Base-by-base conservation (phyloP, 2,797 vertebrate species). In the Pelochelys cantorii region DNA sequence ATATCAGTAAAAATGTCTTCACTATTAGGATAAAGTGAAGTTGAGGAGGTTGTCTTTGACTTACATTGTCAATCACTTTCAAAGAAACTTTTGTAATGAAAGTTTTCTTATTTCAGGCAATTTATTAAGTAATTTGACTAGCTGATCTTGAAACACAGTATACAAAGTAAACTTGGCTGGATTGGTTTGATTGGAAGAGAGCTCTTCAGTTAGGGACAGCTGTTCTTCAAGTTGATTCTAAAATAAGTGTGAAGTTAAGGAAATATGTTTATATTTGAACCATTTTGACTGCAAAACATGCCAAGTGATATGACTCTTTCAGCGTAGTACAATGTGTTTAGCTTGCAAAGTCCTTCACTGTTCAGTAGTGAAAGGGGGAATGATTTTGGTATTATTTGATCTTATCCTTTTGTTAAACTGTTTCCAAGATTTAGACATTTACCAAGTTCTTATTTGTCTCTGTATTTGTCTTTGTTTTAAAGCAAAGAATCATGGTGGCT, bases 381-480 rank as follows among this genome's bases (percentile, higher is more conserved):
- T 0, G 31, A 60, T 17, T 29, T 83, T 3, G 1, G 8, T 37
- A 65, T n/a, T 71, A 22, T 59, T 8, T 5, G 71, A 42, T 3
- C 57, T 86, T 6, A 11, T 59, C 52, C 53, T 79, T 20, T 83
- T 65, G 68, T 92, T 85, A 13, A 94, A 60, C 83, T 31, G 11
- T 94, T 87, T 81, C 59, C 60, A 79, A 23, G 10, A 53, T 78
- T 90, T 78, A 68, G 79, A 83, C 83, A 14, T 83, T 89, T 84
- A 86, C 55, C 62, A 9, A 77, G 34, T 91, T 95, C 84, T 79
- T 91, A 0, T 91, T 71, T 84, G 54, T 88, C 83, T 96, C 81
- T 94, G 57, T 89, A 55, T 84, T 65, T 74, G 52, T 95, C 90
- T 86, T 89, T 92, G 93, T 86, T 93, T 83, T 89, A 78, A 89